Conservation (phyloP, 2,797 vertebrate genomes). For the Champsocephalus gunnari region DNA sequence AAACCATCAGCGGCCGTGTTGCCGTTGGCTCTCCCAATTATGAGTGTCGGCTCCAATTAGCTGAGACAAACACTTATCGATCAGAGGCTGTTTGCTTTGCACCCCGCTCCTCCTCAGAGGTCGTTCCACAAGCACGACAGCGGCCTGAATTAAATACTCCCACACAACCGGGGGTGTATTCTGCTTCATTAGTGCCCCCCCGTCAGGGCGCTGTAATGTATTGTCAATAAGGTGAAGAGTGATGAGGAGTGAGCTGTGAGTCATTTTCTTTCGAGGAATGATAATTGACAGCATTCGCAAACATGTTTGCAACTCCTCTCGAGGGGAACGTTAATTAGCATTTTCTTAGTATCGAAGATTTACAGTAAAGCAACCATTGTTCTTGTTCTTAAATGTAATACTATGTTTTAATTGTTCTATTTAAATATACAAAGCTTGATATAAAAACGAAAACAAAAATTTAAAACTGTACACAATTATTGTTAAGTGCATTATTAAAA, state of each 20-base stretch:
- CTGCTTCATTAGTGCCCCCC: neutral
- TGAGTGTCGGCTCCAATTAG: constrained; percentile 77
- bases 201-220: neutral
- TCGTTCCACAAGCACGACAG: constrained; percentile 34
- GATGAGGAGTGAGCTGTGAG: neutral
- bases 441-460: too few relatives aligned
- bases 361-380: too few relatives aligned
- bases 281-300: too few relatives aligned
- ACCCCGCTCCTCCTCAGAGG: constrained; percentile 54
- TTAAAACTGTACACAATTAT: too few relatives aligned
- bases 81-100: constrained; percentile 48
- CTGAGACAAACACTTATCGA: constrained; percentile 76
- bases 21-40: constrained; percentile 64
- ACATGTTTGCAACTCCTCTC: too few relatives aligned
- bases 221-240: neutral
- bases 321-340: too few relatives aligned
- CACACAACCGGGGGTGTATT: neutral
- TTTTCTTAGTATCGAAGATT: too few relatives aligned
- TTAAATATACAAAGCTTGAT: too few relatives aligned
- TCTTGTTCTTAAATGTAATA: too few relatives aligned
- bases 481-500: too few relatives aligned
- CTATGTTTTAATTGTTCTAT: too few relatives aligned
- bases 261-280: too few relatives aligned
- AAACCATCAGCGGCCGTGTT: constrained; percentile 48
- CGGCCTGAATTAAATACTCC: constrained; percentile 23